A percentile compares a stretch with the other conserved stretches of the same genome.
These are phyloP conservation scores for Phoenicopterus ruber DNA, from an alignment of 2,113 vertebrate species.

Conservation along the genomic window DNA sequence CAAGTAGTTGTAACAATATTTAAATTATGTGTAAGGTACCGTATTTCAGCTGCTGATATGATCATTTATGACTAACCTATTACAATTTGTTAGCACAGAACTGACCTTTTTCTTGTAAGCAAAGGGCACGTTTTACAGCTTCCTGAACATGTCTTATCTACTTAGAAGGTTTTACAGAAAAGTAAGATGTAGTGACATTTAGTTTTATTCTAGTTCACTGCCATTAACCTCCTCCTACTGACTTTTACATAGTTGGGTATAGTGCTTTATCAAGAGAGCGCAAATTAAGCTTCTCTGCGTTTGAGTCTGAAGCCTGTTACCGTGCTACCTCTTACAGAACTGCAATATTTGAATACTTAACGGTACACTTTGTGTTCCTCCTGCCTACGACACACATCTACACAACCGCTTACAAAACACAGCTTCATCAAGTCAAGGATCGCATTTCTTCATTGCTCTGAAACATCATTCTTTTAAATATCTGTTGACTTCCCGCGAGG, in stretches of 20 bases:
- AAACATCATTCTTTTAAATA: not conserved
- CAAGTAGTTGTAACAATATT: conserved; percentile 52
- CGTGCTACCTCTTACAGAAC: not conserved
- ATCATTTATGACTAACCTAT: conserved; percentile 73
- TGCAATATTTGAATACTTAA: not conserved
- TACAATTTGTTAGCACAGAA: conserved; percentile 70
- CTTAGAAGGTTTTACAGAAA: conserved; percentile 69
- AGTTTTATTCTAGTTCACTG: conserved; percentile 75
- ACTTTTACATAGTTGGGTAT: conserved; percentile 3
- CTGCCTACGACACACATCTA: not conserved
- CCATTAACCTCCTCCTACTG: conserved; percentile 66
- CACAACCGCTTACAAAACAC: not conserved
- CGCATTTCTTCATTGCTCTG: not conserved
- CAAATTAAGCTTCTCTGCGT: not conserved
- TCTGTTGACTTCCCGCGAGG: not conserved
- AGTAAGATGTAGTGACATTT: conserved; percentile 77
- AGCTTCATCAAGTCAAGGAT: not conserved
- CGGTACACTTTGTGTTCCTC: not conserved
- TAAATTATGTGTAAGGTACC: conserved; percentile 34
- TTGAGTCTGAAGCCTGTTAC: not conserved
- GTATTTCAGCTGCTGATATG: conserved; percentile 65
- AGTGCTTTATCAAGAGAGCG: not conserved
- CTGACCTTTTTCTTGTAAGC: conserved; percentile 74
- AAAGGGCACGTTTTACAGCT: conserved; percentile 79
- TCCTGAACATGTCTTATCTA: conserved; percentile 74